Conservation (phyloP, 2,113 vertebrate genomes). For the Sebastes schlegelii region DNA sequence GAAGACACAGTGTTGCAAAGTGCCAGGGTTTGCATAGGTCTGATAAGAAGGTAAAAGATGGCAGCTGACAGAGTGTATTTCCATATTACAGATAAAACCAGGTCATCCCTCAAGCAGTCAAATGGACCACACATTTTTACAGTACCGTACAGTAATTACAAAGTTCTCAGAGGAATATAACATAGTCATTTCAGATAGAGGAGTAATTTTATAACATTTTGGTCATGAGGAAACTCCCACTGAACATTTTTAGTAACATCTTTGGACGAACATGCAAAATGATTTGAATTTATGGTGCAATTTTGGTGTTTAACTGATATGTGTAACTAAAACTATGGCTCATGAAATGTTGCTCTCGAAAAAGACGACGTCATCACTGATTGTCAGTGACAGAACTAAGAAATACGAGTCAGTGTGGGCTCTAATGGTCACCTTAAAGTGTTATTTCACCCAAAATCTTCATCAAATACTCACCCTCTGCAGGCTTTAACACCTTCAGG, state of each 20-base stretch:
- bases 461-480: not conserved
- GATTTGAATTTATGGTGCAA: not conserved
- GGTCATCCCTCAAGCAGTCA: not conserved
- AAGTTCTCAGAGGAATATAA: conserved; percentile 2
- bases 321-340: conserved; percentile 13
- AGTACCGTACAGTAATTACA: conserved; percentile 28
- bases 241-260: not conserved
- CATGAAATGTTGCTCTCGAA: not conserved
- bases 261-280: conserved; percentile 6
- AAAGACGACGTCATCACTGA: conserved; percentile 9
- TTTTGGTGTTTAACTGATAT: not conserved
- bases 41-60: conserved; percentile 54
- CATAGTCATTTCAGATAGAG: not conserved
- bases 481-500: not conserved
- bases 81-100: conserved; percentile 21
- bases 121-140: conserved; percentile 5
- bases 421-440: conserved; percentile 17
- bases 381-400: conserved; percentile 9
- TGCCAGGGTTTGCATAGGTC: conserved; percentile 80
- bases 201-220: not conserved
- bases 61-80: conserved; percentile 41
- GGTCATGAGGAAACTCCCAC: conserved; percentile 4
- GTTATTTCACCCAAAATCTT: not conserved
- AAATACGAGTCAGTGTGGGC: not conserved
- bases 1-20: conserved; percentile 63